phyloP scores from a whole-genome alignment of 2,888 invertebrate genomes.

The Podotricha telesiphe region DNA sequence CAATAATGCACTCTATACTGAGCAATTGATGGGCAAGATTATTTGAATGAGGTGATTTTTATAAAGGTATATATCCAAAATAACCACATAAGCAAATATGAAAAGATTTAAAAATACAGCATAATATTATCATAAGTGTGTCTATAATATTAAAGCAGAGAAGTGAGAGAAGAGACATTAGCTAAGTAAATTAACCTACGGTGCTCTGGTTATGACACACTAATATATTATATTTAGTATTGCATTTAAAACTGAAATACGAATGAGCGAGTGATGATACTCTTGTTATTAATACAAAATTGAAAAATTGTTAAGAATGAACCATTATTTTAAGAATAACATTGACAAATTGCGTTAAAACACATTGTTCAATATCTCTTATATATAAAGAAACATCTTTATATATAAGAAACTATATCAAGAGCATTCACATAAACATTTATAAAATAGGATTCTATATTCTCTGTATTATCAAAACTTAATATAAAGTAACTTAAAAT shows the following conservation, averaged over 20 bases:
- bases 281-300: constrained; percentile 1
- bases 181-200: not conserved
- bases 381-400: too few relatives aligned
- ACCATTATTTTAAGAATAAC: constrained; percentile 4
- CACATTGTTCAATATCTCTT: too few relatives aligned
- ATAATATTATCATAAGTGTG: not conserved
- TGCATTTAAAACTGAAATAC: not conserved
- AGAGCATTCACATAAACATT: not conserved
- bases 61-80: not conserved
- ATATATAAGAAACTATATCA: not conserved
- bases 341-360: not conserved
- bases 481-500: not conserved
- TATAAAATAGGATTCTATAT: not conserved
- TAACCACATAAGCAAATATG: not conserved
- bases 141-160: not conserved
- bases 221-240: not conserved
- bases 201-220: not conserved
- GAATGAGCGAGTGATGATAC: not conserved
- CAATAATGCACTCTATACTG: constrained; percentile 41
- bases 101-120: not conserved
- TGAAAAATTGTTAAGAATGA: constrained; percentile 11
- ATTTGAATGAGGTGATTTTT: constrained; percentile 2
- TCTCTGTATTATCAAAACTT: not conserved
- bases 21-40: not conserved
- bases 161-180: constrained; percentile 7